Conservation (phyloP, 2,888 invertebrate species). For the Ornithoptera priamus region DNA sequence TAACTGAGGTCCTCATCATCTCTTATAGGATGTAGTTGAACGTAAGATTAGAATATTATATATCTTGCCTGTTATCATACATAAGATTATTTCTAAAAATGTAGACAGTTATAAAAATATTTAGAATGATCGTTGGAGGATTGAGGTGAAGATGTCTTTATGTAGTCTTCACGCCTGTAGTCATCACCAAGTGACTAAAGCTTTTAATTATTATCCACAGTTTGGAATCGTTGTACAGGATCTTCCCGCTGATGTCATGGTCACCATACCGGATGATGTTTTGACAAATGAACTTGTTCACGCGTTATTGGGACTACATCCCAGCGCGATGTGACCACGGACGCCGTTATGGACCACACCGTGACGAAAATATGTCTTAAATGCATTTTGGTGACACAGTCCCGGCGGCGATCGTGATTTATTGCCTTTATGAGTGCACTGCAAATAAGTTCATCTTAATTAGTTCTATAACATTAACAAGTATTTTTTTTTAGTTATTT, state of each 20-base stretch:
- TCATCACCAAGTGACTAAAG: too few relatives aligned
- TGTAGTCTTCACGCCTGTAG: too few relatives aligned
- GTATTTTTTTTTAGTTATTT: not conserved
- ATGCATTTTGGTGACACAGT: constrained; percentile 26
- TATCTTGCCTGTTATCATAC: too few relatives aligned
- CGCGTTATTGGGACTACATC: constrained; percentile 67
- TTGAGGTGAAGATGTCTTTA: too few relatives aligned
- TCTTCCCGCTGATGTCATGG: constrained; percentile 35
- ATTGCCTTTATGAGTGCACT: constrained; percentile 21
- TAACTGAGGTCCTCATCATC: too few relatives aligned
- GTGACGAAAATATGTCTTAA: constrained; percentile 43
- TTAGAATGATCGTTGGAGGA: too few relatives aligned
- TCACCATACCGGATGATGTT: constrained; percentile 65
- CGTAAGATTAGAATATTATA: too few relatives aligned
- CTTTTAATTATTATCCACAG: too few relatives aligned
- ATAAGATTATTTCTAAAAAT: too few relatives aligned
- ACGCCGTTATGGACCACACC: constrained; percentile 61
- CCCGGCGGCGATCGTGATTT: constrained; percentile 31
- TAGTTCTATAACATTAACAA: not conserved
- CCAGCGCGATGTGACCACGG: constrained; percentile 57
- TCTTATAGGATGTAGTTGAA: too few relatives aligned
- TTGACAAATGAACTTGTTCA: constrained; percentile 73
- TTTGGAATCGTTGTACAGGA: not conserved
- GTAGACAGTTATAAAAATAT: too few relatives aligned
- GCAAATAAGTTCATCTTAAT: constrained; percentile 47